Base-by-base conservation (phyloP, 2,888 invertebrate species). In the Stenotaenia linearis region DNA sequence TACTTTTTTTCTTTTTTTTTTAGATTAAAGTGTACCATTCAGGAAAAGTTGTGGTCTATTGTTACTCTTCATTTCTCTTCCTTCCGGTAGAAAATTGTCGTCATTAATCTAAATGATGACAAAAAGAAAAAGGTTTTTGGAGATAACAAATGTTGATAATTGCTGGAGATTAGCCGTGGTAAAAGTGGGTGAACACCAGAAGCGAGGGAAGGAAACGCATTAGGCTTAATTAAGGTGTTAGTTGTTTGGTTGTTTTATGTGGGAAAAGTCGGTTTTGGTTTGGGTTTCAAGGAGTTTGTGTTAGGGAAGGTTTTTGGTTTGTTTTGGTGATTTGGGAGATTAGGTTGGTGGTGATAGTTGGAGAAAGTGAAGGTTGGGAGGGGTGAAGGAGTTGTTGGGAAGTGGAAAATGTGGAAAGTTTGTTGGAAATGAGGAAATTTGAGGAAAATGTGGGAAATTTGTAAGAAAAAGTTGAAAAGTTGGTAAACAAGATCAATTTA, bases 141-240 rank as follows among this genome's bases (percentile, higher is more conserved):
- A 45, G 9, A 56, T 5, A 69, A 69, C 69, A 69, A 69, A 25
- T 15, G 69, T 69, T 69, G 69, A 69, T 69, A 69, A 69, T 69
- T 69, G 69, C 69, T 7, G 9, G 1, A 69, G 69, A 69, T 69
- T 69, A 69, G 25, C 25, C 25, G 25, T 28, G 28, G 69, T 69
- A 15, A 69, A 69, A 69, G 23, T 69, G 28, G 69, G 69, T 69
- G 69, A 69, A 69, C 69, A 69, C 69, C 69, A 69, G 69, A 69
- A 69, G 69, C 69, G 69, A 69, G 69, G 69, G 69, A 69, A 69
- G 69, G 69, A 69, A 28, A 28, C n/a, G 23, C 9, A 28, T 69
- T 69, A 69, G 10, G 69, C 6, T 12, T 12, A 69, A 69, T 69
- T 69, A 69, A 69, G 25, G 28, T 69, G 32, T 32, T 32, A n/a